phyloP scores from a whole-genome alignment of 2,888 invertebrate genomes.

The Bimastos eiseni region DNA sequence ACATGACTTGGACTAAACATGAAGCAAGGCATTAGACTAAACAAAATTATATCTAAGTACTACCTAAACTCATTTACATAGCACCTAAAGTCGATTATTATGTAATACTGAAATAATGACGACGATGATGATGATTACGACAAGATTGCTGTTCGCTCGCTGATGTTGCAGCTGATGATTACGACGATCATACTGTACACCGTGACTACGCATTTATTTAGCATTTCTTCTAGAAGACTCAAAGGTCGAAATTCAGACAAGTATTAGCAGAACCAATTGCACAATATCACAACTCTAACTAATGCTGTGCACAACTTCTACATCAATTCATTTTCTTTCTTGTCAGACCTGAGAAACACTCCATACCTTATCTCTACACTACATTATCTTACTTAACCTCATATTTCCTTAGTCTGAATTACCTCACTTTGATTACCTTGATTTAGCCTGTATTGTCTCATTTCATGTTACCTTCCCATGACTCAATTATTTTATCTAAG shows the following conservation, averaged over 20 bases:
- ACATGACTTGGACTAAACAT: neutral
- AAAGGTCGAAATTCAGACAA: too few species aligned
- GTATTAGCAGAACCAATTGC: too few species aligned
- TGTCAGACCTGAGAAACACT: neutral
- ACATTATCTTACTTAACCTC: too few species aligned
- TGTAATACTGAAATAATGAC: neutral
- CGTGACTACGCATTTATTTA: too few species aligned
- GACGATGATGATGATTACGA: neutral
- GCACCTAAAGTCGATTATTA: neutral
- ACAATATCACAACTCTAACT: too few species aligned
- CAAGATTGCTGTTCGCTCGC: neutral
- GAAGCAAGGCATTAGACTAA: neutral
- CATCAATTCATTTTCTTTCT: too few species aligned
- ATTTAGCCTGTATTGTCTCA: too few species aligned
- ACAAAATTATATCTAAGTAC: neutral
- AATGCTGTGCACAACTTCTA: too few species aligned
- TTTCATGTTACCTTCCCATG: too few species aligned
- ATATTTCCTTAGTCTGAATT: too few species aligned
- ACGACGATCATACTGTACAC: neutral
- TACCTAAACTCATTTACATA: neutral
- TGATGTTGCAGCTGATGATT: neutral
- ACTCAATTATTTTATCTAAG: neutral
- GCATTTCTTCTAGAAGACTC: too few species aligned
- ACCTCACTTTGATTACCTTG: too few species aligned
- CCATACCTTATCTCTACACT: neutral